Evolutionary conservation across 2,113 vertebrate species (phyloP).

Genomic region (Clupea harengus): DNA sequence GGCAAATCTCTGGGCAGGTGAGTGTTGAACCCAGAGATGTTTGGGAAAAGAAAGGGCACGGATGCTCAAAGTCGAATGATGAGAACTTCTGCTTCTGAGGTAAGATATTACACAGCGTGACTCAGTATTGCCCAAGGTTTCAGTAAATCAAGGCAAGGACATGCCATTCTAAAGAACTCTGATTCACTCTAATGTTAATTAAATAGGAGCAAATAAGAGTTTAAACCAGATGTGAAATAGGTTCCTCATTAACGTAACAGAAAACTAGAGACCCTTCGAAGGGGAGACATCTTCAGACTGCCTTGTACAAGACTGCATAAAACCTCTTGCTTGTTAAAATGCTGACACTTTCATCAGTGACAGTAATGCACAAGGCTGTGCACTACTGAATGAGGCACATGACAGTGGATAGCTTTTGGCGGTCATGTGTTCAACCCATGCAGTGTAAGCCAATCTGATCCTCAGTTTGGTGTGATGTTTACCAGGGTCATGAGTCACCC

Average conservation of each 20-base stretch:
- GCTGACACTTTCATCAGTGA: neutral
- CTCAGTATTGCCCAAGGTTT: neutral
- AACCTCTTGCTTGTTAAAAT: neutral
- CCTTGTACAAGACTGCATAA: neutral
- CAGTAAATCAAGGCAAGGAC: neutral
- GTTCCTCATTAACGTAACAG: neutral
- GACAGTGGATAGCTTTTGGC: neutral
- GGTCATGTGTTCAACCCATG: neutral
- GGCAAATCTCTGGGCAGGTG: neutral
- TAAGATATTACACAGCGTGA: neutral
- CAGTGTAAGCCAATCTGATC: neutral
- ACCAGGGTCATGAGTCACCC: neutral
- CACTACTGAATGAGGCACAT: neutral
- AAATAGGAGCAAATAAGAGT: too few relatives aligned
- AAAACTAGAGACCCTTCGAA: neutral
- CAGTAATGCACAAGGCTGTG: neutral
- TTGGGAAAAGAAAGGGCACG: neutral
- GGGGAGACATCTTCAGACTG: neutral
- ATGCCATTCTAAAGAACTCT: too few relatives aligned
- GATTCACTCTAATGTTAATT: too few relatives aligned
- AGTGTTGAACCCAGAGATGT: neutral
- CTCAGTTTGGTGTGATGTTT: neutral
- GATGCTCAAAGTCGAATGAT: too few relatives aligned
- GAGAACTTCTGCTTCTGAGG: neutral
- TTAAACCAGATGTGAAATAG: neutral